Percentiles rank a stretch among this genome's conserved stretches.
These are phyloP conservation scores for Otolemur garnettii DNA, from an alignment of 2,113 vertebrate genomes.

Conservation along the genomic window DNA sequence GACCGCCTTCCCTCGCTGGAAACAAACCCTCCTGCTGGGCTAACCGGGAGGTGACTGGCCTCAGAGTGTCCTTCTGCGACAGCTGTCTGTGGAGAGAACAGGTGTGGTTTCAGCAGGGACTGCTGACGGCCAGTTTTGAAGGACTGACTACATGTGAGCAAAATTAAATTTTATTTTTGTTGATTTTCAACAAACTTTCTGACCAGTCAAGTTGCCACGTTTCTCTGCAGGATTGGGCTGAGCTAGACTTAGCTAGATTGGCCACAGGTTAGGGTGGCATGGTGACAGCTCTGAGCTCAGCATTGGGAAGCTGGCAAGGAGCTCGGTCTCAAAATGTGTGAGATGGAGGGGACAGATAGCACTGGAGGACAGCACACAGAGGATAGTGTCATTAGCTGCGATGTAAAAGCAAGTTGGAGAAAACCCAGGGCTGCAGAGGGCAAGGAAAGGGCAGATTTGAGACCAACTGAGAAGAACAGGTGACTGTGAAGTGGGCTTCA, in stretches of 20 bases:
- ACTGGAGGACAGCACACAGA: accelerated
- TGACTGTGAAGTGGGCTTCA: not conserved
- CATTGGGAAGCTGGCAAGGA: not conserved
- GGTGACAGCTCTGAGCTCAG: not conserved
- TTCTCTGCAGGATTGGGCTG: not conserved
- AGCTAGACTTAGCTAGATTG: not conserved
- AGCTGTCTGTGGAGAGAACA: not conserved
- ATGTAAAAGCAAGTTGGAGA: not conserved
- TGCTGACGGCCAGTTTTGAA: accelerated
- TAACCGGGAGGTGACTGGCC: accelerated
- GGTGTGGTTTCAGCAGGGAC: not conserved
- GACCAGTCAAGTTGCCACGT: accelerated
- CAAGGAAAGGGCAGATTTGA: too few relatives aligned
- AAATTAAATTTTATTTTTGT: slow-evolving; percentile 77
- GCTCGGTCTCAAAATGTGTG: accelerated
- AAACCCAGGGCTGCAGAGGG: too few relatives aligned
- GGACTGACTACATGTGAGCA: not conserved
- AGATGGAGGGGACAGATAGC: not conserved
- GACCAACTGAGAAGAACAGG: not conserved
- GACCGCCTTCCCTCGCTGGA: accelerated
- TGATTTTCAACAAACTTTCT: not conserved
- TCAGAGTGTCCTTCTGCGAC: accelerated
- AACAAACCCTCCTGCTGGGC: not conserved
- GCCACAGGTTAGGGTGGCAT: not conserved
- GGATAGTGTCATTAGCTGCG: accelerated